A percentile compares a stretch with the other conserved stretches of the same genome.
Evolutionary conservation across 2,888 invertebrate genomes (phyloP).

Genomic region (Mycalesis mineus): DNA sequence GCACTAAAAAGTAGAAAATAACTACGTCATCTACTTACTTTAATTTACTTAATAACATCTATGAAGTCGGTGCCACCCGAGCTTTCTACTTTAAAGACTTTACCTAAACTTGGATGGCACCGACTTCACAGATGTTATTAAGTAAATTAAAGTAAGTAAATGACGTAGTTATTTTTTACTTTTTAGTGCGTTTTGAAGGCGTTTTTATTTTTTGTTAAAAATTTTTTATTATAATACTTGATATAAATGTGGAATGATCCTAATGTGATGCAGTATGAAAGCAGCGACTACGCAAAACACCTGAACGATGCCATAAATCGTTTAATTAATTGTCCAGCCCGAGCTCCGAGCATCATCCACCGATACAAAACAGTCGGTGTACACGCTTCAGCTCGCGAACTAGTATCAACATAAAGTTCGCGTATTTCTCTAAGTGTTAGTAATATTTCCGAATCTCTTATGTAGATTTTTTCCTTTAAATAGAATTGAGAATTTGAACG

Average conservation of each 20-base stretch:
- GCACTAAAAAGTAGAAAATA: too few relatives aligned
- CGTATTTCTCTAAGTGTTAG: neutral
- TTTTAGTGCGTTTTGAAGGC: too few relatives aligned
- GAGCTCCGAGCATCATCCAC: constrained; percentile 36
- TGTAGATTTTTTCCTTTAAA: neutral
- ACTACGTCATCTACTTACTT: too few relatives aligned
- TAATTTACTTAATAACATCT: too few relatives aligned
- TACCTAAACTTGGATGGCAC: too few relatives aligned
- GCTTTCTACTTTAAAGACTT: too few relatives aligned
- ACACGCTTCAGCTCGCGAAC: constrained; percentile 38
- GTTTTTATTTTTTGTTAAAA: too few relatives aligned
- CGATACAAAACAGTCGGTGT: constrained; percentile 44
- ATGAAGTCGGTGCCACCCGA: too few relatives aligned
- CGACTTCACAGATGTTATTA: too few relatives aligned
- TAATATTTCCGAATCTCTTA: neutral
- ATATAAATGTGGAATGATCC: constrained; percentile 5
- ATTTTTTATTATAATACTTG: too few relatives aligned
- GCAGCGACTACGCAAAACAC: constrained; percentile 33
- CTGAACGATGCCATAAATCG: constrained; percentile 43
- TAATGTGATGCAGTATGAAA: constrained; percentile 18
- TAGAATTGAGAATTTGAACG: neutral
- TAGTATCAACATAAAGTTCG: constrained; percentile 10
- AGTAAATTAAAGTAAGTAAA: too few relatives aligned
- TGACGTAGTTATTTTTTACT: too few relatives aligned
- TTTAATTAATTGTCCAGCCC: constrained; percentile 43